phyloP scores from a whole-genome alignment of 53 echinoderm and acorn worm species.

The Holothuria scabra region DNA sequence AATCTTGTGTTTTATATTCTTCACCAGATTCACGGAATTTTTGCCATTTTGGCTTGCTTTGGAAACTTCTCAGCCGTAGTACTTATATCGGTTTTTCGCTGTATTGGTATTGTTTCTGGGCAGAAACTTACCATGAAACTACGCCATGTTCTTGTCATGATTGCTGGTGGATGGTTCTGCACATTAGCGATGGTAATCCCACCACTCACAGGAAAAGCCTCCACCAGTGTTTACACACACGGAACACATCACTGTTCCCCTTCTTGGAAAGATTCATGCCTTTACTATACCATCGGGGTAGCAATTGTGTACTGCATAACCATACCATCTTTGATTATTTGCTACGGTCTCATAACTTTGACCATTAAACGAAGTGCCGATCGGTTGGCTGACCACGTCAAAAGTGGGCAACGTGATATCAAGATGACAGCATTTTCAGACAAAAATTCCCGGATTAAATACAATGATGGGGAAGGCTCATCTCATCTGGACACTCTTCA shows the following conservation, averaged over 20 bases:
- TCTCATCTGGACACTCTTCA: too few species aligned
- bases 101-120: background rate
- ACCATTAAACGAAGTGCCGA: conserved; percentile 9
- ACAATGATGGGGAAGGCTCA: too few species aligned
- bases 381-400: background rate
- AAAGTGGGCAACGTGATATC: too few species aligned
- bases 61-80: conserved; percentile 32
- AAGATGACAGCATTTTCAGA: too few species aligned
- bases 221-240: background rate
- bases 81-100: conserved; percentile 3
- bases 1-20: too few species aligned
- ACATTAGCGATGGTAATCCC: background rate
- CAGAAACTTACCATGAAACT: background rate
- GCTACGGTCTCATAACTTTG: background rate
- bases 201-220: background rate
- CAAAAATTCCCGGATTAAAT: too few species aligned
- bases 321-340: background rate
- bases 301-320: conserved; percentile 2
- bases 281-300: background rate
- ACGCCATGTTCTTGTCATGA: background rate
- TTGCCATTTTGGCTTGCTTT: conserved; percentile 11
- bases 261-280: conserved; percentile 4
- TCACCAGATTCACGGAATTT: conserved; percentile 26
- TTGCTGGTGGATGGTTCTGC: background rate
- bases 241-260: conserved; percentile 26